Evolutionary conservation across 2,888 invertebrate genomes (phyloP).

Genomic region (Drosophila anomelani): DNA sequence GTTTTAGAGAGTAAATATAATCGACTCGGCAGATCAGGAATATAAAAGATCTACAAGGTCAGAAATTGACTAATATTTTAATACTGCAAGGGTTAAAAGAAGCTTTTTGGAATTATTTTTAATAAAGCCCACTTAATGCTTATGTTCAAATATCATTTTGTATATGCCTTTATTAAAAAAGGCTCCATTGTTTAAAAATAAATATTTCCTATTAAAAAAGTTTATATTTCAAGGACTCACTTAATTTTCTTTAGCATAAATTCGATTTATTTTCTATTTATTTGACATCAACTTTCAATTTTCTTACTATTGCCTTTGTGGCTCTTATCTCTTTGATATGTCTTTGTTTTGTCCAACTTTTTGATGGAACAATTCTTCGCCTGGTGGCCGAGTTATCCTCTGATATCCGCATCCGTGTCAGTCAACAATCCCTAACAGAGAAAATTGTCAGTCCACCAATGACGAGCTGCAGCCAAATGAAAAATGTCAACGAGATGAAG

Average conservation of each 20-base stretch:
- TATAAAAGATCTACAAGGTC: too few relatives aligned
- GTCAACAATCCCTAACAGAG: conserved; percentile 11
- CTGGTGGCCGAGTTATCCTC: conserved; percentile 1
- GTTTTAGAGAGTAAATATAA: too few relatives aligned
- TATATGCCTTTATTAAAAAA: neutral
- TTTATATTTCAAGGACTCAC: neutral
- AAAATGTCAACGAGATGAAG: conserved; percentile 40
- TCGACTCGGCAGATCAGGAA: too few relatives aligned
- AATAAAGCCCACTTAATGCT: too few relatives aligned
- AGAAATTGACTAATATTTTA: too few relatives aligned
- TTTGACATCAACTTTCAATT: neutral
- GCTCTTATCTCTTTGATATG: neutral
- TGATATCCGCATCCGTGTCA: conserved; percentile 10
- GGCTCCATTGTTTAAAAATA: neutral
- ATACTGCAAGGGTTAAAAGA: too few relatives aligned
- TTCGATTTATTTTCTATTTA: neutral
- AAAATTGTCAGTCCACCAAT: conserved; percentile 12
- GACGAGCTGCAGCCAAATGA: conserved; percentile 29
- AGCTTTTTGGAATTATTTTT: neutral
- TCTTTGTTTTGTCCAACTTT: conserved; percentile 1
- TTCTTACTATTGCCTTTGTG: neutral
- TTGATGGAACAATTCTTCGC: conserved; percentile 8
- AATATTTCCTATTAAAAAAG: neutral
- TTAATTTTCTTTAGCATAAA: neutral
- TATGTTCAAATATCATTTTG: too few relatives aligned